Percentiles rank a stretch among this genome's conserved stretches.
phyloP scores from a whole-genome alignment of 2,797 vertebrate species.

The Sebastes melanostomus region DNA sequence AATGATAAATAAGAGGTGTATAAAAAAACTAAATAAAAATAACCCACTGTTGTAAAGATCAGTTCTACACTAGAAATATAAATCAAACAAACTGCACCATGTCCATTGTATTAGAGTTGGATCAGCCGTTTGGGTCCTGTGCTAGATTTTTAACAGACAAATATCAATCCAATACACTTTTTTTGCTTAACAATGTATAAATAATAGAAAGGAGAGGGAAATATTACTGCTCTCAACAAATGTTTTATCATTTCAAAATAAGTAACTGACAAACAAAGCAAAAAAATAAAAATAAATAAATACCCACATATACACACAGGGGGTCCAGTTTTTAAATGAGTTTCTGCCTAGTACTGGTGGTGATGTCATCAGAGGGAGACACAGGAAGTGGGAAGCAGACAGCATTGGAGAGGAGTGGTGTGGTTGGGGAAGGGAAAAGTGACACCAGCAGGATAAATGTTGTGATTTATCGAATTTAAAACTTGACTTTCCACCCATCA shows the following conservation, averaged over 20 bases:
- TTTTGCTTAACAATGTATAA: background rate
- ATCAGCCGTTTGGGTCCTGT: background rate
- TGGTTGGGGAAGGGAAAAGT: background rate
- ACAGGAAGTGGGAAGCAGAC: background rate
- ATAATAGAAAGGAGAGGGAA: background rate
- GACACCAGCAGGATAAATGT: background rate
- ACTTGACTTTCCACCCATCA: background rate
- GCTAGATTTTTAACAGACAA: background rate
- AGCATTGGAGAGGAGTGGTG: background rate
- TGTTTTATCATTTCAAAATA: background rate
- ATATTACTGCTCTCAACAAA: background rate
- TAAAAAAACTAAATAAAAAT: background rate
- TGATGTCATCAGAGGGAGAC: slow-evolving; percentile 1
- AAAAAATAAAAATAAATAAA: background rate
- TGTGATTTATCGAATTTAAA: slow-evolving; percentile 14
- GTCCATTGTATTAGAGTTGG: background rate
- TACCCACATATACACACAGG: background rate
- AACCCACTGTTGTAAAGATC: background rate
- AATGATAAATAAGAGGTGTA: background rate
- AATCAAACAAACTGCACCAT: background rate
- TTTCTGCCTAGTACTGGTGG: background rate
- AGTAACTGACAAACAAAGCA: background rate
- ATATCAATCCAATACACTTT: background rate
- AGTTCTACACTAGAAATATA: background rate
- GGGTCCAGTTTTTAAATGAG: background rate